Evolutionary conservation across 2,888 invertebrate genomes (phyloP), one percentile per base, ranked within the genome.

Genomic region (Gortyna flavago): DNA sequence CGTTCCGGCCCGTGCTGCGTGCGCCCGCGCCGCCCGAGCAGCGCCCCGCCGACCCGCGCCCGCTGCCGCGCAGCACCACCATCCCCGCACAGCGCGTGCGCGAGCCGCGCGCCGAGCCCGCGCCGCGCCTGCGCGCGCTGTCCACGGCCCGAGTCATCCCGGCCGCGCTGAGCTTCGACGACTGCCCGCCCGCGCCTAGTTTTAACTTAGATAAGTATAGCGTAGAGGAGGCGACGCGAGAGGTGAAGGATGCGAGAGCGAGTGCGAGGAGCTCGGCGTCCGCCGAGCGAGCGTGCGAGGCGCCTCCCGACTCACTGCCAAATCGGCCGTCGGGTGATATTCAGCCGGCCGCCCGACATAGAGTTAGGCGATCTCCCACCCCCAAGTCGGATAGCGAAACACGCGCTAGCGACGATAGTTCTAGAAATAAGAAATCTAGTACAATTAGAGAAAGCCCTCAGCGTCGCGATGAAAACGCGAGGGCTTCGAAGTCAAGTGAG

Each of bases 1-100:
- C 97, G 75, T 98, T 98, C 94, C 97, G 98, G 32, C 97, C 98
- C 54, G 97, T 98, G 77, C 97, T 98, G 83, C 95, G 97, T 85
- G 95, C 95, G 71, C 94, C 97, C 68, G 96, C 96, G 89, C 92
- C 96, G 65, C 92, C 92, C 75, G 91, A 90, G 72, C 88, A 91
- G 51, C 90, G 89, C 18, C 88, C 92, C 75, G 92, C 91, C 84
- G 90, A 93, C 59, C 90, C 91, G 68, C 92, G 93, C 75, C 91
- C 95, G 21, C 92, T 96, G 81, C 95, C 95, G 41, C 90, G 89
- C 86, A 90, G 89, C 91, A 95, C 96, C 87, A 94, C 95, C 87
- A 94, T 96, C 88, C 96, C 96, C 66, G 96, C 91, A 78, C 93
- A 94, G 87, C 89, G 82, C 87, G 89, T 91, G 65, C 92, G n/a